phyloP scores from a whole-genome alignment of 2,797 vertebrate species.

The Pelochelys cantorii region DNA sequence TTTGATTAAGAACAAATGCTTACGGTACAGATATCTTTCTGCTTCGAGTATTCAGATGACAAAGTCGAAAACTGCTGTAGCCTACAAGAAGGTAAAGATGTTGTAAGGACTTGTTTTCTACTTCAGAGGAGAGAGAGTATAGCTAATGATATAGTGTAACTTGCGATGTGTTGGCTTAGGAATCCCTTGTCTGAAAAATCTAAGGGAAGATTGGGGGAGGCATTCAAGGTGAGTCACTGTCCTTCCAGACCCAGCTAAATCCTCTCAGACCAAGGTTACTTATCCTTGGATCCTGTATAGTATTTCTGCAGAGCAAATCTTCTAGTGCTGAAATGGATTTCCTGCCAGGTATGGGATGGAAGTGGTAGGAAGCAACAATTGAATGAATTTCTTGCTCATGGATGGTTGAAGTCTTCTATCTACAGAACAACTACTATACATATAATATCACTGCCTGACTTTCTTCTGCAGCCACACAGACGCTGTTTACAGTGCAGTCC shows the following conservation, averaged over 20 bases:
- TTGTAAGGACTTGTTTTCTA: neutral
- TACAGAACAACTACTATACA: neutral
- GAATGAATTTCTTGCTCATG: neutral
- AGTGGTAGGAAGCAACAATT: neutral
- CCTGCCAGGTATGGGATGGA: neutral
- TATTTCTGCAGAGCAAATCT: neutral
- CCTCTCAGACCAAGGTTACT: neutral
- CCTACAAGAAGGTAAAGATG: neutral
- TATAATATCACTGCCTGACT: neutral
- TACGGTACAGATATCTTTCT: neutral
- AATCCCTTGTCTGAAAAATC: neutral
- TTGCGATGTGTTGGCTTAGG: rapidly evolving
- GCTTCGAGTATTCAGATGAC: neutral
- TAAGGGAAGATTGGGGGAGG: neutral
- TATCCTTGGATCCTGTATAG: neutral
- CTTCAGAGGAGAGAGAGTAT: neutral
- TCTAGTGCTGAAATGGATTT: neutral
- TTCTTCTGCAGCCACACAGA: neutral
- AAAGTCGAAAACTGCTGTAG: neutral
- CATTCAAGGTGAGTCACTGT: neutral
- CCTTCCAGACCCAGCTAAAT: neutral
- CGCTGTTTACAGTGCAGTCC: neutral
- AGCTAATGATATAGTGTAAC: neutral
- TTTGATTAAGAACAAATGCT: neutral
- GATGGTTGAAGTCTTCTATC: rapidly evolving